Base-by-base conservation (phyloP, 2,113 vertebrate species). In the Recurvirostra avosetta region DNA sequence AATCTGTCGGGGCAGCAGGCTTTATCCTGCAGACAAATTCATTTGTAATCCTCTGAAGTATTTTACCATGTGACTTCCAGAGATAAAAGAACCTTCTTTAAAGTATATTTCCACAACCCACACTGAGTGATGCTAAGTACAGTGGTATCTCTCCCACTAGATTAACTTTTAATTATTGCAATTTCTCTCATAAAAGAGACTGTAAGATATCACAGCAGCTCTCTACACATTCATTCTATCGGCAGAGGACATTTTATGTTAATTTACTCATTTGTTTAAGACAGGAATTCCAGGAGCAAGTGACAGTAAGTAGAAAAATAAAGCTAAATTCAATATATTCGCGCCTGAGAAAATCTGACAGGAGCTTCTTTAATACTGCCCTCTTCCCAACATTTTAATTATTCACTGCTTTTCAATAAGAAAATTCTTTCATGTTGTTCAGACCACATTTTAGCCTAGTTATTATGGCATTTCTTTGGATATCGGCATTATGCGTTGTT, bases 151-250 rank as follows among this genome's bases (percentile, higher is more conserved):
- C 73, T 87, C 87, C 58, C 63, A 43, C 38, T 91, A 87, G 91
- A 96, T 96, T 96, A 90, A 91, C 73, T 94, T 94, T 61, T 91
- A 96, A 97, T 96, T 97, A 95, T 82, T 95, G 81, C 77, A 70
- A 62, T 97, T 94, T 94, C 67, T 90, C 63, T 93, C 81, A 93
- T 91, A 71, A 82, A 94, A 94, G 77, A 90, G 87, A 77, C 77
- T 86, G 38, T 50, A 63, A 88, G 63, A 90, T 86, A 93, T 40
- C 68, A 61, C 21, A 91, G 55, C 62, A 82, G 56, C 45, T 85
- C 43, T 82, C 66, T 55, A 43, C 41, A 52, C 2, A 2, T 58
- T 95, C 63, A 40, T 85, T 91, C 81, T 76, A 50, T 4, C 11
- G 41, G 32, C 59, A 91, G 45, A 92, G 67, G 84, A 90, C 53